Evolutionary conservation across 2,888 invertebrate genomes (phyloP).

Genomic region (Amphimallon solstitiale): DNA sequence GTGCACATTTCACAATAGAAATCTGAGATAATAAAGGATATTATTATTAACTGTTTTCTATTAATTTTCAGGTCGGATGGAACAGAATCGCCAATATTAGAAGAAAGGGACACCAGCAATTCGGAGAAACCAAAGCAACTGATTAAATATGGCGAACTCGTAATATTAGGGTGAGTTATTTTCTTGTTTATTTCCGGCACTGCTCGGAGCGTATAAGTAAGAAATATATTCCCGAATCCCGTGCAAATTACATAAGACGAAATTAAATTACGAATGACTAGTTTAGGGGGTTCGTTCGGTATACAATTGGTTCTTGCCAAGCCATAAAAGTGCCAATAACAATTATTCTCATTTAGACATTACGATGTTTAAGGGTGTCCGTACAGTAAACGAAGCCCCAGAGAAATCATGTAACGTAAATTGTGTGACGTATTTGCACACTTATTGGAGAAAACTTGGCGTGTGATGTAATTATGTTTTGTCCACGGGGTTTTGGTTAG

Average conservation of each 20-base stretch:
- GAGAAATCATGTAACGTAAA: too few species aligned
- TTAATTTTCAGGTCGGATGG: conserved; percentile 69
- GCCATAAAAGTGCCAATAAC: conserved; percentile 26
- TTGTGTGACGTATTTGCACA: too few species aligned
- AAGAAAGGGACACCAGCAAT: conserved; percentile 78
- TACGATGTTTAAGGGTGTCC: too few species aligned
- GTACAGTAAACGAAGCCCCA: too few species aligned
- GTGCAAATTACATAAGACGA: too few species aligned
- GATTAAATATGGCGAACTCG: conserved; percentile 91
- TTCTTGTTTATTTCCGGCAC: not conserved
- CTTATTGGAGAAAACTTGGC: too few species aligned
- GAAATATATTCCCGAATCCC: not conserved
- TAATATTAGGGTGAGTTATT: conserved; percentile 86
- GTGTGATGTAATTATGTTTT: too few species aligned
- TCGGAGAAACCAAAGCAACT: conserved; percentile 82
- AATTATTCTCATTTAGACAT: conserved; percentile 27
- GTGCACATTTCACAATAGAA: too few species aligned
- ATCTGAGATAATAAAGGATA: too few species aligned
- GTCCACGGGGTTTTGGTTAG: too few species aligned
- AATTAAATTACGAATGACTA: too few species aligned
- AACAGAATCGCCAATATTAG: conserved; percentile 79
- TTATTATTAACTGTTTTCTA: not conserved
- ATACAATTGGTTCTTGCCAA: conserved; percentile 15
- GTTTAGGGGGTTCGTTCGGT: too few species aligned
- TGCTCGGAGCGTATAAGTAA: not conserved